Evolutionary conservation across 2,888 invertebrate species (phyloP), one percentile per base, ranked within the genome.

Genomic region (Opisthograptis luteolata): DNA sequence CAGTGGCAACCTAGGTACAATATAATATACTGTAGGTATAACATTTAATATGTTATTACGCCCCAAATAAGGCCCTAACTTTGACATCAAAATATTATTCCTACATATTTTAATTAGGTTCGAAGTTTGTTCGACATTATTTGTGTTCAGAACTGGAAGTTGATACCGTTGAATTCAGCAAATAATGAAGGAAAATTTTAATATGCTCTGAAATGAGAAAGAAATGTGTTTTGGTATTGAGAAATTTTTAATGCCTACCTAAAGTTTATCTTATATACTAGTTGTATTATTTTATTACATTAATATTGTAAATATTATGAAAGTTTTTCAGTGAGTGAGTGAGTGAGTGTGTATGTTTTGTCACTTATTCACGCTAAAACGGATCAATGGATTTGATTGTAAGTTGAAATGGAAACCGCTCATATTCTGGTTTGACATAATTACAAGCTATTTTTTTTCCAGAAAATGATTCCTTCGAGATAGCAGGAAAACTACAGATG

Each of bases 31-130:
- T n/a, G n/a, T 12, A 27, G 39, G 44, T 35, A 46, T 31, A 47
- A 51, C 55, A 37, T 57, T 49, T 58, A 53, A 57, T 53, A 55
- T 53, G 51, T 47, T 52, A 40, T 55, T 52, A 50, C 41, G 45
- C 54, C 53, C 55, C 53, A 51, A 47, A 61, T 59, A 37, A 41
- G n/a, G 42, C 42, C 36, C 45, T 52, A 61, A 62, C 56, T 61
- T 58, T 50, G 48, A 50, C 57, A 55, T 55, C 60, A 56, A 60
- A 65, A 63, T 62, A 61, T 62, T 63, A 58, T 63, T 58, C 51
- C 43, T 40, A 60, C 58, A 59, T 61, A 58, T 64, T 66, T 55
- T 62, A 60, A 63, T 60, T 58, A 66, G 52, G 47, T 32, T 46
- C 13, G 37, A 36, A 62, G 60, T 62, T 64, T 60, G 48, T 60